Evolutionary conservation across 2,797 vertebrate species (phyloP).

Genomic region (Semotilus atromaculatus): DNA sequence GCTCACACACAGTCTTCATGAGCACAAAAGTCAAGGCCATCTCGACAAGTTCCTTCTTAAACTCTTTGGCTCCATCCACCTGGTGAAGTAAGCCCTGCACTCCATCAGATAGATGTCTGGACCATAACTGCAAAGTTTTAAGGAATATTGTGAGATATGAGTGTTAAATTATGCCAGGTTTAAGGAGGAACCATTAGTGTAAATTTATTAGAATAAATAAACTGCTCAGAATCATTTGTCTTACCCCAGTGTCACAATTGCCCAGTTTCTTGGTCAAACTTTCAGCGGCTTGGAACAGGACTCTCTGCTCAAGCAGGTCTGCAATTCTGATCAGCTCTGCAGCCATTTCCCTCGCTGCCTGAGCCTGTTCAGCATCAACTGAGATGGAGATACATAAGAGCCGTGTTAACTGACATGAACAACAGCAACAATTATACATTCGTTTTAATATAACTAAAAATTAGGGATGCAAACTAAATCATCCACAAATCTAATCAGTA

Average conservation of each 20-base stretch:
- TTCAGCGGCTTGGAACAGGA: slow-evolving; percentile 66
- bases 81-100: slow-evolving; percentile 66
- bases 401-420: neutral
- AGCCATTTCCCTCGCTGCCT: slow-evolving; percentile 61
- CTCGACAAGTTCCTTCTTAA: slow-evolving; percentile 78
- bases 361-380: slow-evolving; percentile 61
- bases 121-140: slow-evolving; percentile 71
- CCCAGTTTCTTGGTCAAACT: slow-evolving; percentile 65
- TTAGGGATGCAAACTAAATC: neutral
- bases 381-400: neutral
- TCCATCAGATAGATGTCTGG: slow-evolving; percentile 59
- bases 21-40: slow-evolving; percentile 83
- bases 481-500: neutral
- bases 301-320: slow-evolving; percentile 62
- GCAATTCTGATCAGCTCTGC: slow-evolving; percentile 71
- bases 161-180: neutral
- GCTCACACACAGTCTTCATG: slow-evolving; percentile 80
- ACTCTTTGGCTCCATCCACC: slow-evolving; percentile 61
- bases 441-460: neutral
- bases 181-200: neutral
- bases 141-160: neutral
- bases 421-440: neutral
- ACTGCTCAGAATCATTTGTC: slow-evolving; percentile 24
- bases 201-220: neutral
- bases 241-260: slow-evolving; percentile 53